These are phyloP conservation scores for Andrena chrysosceles DNA, from an alignment of 2,888 invertebrate species.

Conservation along the genomic window DNA sequence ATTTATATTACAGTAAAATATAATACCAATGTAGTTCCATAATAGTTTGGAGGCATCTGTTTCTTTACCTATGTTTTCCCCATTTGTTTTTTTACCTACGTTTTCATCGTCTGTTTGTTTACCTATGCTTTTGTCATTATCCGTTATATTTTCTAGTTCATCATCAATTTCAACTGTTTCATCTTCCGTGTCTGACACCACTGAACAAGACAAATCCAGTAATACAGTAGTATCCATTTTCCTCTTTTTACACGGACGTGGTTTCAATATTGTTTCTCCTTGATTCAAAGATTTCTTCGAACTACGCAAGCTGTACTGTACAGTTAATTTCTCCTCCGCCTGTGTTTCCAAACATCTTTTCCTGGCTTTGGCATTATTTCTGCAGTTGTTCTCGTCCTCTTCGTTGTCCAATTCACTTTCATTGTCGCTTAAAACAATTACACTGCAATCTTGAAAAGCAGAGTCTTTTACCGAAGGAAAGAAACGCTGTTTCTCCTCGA, in stretches of 20 bases:
- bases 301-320: not conserved
- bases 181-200: slow-evolving; percentile 14
- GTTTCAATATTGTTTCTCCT: not conserved
- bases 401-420: slow-evolving; percentile 30
- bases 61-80: slow-evolving; percentile 43
- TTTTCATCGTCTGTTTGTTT: not conserved
- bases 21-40: slow-evolving; percentile 5
- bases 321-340: not conserved
- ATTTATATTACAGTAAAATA: slow-evolving; percentile 19
- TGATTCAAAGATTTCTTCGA: not conserved
- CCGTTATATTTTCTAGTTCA: slow-evolving; percentile 1
- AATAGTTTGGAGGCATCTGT: slow-evolving; percentile 1
- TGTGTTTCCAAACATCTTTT: slow-evolving; percentile 6
- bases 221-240: not conserved
- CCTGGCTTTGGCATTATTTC: not conserved
- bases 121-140: not conserved
- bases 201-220: not conserved
- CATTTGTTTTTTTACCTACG: slow-evolving; percentile 38
- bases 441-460: slow-evolving; percentile 42
- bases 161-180: slow-evolving; percentile 4
- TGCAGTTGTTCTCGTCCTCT: slow-evolving; percentile 11
- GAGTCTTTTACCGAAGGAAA: not conserved
- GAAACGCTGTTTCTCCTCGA: not conserved
- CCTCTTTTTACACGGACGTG: not conserved
- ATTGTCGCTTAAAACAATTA: slow-evolving; percentile 71